Conservation (phyloP, 2,888 invertebrate genomes). For the Tiliacea citrago region DNA sequence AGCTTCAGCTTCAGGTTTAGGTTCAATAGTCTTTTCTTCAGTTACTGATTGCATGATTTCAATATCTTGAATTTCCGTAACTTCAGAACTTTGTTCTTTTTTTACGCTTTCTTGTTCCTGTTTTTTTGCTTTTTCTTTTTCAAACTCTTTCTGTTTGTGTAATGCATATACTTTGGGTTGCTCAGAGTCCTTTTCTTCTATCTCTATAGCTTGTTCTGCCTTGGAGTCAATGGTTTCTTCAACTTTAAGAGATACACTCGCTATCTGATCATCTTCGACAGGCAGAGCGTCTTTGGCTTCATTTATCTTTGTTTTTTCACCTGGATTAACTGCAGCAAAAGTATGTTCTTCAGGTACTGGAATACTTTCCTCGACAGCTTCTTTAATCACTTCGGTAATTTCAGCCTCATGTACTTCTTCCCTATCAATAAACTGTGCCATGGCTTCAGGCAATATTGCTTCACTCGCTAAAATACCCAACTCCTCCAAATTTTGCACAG, state of each 20-base stretch:
- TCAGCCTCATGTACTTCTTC: background rate
- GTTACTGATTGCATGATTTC: background rate
- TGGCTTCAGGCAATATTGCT: background rate
- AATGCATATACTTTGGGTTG: background rate
- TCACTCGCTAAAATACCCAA: background rate
- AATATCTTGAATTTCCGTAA: background rate
- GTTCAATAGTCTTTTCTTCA: background rate
- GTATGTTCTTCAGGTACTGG: background rate
- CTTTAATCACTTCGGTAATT: background rate
- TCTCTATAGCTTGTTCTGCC: background rate
- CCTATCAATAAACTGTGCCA: background rate
- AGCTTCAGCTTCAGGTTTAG: background rate
- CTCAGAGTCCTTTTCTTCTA: background rate
- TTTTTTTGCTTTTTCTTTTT: background rate
- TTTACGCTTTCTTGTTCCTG: background rate
- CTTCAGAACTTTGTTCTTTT: background rate
- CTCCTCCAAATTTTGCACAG: slow-evolving; percentile 37
- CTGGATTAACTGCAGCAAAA: background rate
- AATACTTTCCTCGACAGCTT: background rate
- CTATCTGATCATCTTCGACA: background rate
- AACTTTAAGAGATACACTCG: slow-evolving; percentile 7
- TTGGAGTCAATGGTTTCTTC: background rate
- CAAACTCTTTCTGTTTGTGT: background rate
- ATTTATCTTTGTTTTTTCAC: background rate
- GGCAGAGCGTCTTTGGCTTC: background rate